phyloP scores from a whole-genome alignment of 2,888 invertebrate species.

The Ceramica pisi region DNA sequence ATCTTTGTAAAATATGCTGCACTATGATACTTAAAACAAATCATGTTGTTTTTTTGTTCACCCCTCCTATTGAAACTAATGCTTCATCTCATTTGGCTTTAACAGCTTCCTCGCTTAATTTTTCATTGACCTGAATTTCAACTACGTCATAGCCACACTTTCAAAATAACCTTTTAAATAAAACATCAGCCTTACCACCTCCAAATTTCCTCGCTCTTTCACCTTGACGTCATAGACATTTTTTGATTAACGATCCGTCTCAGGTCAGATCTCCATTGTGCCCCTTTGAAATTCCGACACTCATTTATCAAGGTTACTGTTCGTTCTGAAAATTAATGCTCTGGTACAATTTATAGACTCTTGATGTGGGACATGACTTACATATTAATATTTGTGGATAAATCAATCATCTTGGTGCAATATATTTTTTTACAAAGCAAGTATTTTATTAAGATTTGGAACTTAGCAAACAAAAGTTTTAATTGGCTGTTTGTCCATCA shows the following conservation, averaged over 20 bases:
- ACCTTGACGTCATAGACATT: constrained; percentile 84
- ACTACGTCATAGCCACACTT: constrained; percentile 15
- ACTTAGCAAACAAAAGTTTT: constrained; percentile 20
- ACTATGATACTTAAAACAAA: background rate
- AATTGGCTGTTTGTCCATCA: background rate
- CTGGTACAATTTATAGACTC: constrained; percentile 75
- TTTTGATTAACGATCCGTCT: constrained; percentile 87
- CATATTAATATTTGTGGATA: constrained; percentile 50
- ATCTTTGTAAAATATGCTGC: background rate
- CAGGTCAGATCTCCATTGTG: constrained; percentile 87
- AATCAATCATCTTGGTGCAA: constrained; percentile 46
- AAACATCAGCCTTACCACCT: constrained; percentile 50
- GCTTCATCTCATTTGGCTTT: background rate
- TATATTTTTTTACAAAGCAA: constrained; percentile 10
- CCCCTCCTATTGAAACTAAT: no score
- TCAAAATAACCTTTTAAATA: constrained; percentile 41
- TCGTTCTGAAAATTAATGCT: constrained; percentile 85
- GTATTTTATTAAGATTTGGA: constrained; percentile 16
- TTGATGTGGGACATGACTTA: constrained; percentile 56
- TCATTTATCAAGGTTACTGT: constrained; percentile 90
- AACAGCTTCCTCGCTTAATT: background rate
- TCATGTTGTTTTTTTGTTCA: background rate
- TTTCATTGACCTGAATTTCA: constrained; percentile 11
- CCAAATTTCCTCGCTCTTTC: constrained; percentile 72
- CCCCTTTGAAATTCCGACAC: constrained; percentile 86